phyloP scores from a whole-genome alignment of 1,140 invertebrate species.

The Stratiolaelaps scimitus region DNA sequence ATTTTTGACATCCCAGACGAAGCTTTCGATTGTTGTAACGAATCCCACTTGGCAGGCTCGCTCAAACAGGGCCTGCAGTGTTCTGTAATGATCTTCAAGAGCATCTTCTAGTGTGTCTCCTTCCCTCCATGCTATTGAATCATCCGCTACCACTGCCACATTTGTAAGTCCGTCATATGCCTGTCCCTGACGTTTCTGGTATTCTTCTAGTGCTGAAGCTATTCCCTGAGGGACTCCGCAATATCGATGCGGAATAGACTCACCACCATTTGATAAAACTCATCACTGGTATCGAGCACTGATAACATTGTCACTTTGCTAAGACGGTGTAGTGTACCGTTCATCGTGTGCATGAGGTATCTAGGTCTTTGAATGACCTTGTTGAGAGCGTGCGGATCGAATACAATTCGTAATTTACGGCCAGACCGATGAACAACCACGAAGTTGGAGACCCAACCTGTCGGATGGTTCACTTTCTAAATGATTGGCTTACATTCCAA shows the following conservation, averaged over 20 bases:
- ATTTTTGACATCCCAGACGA: not conserved
- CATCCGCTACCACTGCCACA: slow-evolving; percentile 33
- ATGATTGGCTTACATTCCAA: not conserved
- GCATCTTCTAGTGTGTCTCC: not conserved
- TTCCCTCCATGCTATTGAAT: slow-evolving; percentile 32
- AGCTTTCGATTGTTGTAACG: not conserved
- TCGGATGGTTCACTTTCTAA: not conserved
- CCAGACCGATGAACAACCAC: not conserved
- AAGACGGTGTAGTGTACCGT: too few relatives aligned
- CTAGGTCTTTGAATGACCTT: not conserved
- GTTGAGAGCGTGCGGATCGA: not conserved
- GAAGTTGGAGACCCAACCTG: too few relatives aligned
- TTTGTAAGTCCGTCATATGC: slow-evolving; percentile 31
- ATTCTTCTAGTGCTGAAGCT: slow-evolving; percentile 33
- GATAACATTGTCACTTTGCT: not conserved
- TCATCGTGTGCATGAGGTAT: not conserved
- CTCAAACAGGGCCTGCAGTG: not conserved
- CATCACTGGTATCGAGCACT: not conserved
- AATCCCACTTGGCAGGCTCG: slow-evolving; percentile 3
- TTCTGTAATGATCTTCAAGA: slow-evolving; percentile 1
- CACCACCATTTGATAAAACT: slow-evolving; percentile 4
- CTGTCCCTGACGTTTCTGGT: slow-evolving; percentile 30
- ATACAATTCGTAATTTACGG: not conserved
- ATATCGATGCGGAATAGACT: not conserved
- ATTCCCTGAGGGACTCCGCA: not conserved